These are phyloP conservation scores for Mongoloraphidia duomilia DNA, from an alignment of 2,888 invertebrate species.

Conservation along the genomic window DNA sequence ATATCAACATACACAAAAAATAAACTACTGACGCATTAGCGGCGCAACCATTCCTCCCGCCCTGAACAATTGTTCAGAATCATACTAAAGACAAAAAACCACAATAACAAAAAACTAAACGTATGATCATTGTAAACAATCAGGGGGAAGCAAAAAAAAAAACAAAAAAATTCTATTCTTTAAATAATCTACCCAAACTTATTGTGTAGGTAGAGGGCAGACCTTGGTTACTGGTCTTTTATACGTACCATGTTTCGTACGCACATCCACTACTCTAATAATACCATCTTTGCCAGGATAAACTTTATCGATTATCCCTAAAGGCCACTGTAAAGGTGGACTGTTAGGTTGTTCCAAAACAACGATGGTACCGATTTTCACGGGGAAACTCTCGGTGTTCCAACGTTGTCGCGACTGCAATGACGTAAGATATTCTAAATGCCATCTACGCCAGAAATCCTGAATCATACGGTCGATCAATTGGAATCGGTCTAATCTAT, in stretches of 20 bases:
- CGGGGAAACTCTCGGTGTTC: neutral
- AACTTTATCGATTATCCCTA: neutral
- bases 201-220: conserved; percentile 7
- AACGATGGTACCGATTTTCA: neutral
- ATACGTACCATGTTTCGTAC: conserved; percentile 3
- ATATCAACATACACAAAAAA: no score
- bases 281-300: conserved; percentile 9
- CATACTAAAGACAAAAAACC: no score
- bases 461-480: conserved; percentile 1
- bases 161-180: no score
- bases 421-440: neutral
- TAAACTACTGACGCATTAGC: no score
- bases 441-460: conserved; percentile 1
- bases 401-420: neutral
- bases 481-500: neutral
- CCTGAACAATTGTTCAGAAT: no score
- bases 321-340: conserved; percentile 1
- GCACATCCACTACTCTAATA: conserved; percentile 5
- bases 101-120: no score
- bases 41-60: no score
- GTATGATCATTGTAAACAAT: no score
- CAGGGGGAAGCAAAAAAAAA: no score
- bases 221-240: conserved; percentile 8
- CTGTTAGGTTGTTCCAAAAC: neutral
- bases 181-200: no score